Evolutionary conservation across 2,113 vertebrate genomes (phyloP), one percentile per base, ranked within the genome.

Genomic region (Aptenodytes forsteri): DNA sequence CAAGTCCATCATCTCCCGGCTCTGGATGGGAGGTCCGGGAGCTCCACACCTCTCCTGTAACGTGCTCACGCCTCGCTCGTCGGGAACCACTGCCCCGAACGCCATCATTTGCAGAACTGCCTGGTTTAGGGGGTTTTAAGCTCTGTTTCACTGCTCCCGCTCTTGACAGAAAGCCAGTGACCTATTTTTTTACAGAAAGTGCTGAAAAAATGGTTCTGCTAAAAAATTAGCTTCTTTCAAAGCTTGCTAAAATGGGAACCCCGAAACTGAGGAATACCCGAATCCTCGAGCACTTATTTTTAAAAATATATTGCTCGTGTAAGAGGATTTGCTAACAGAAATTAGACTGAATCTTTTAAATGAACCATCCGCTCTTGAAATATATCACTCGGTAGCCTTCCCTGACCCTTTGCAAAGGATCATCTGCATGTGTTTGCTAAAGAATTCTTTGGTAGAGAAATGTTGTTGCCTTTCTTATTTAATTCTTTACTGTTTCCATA

Each of bases 291-390:
- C 32, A 32, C 42, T 80, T 42, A 42, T 42, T 76, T 69, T 70
- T 0, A 40, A 92, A 94, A 90, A 32, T 70, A 13, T 4, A 22
- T 38, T 87, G 32, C 46, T 72, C 70, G 26, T 50, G 7, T 80
- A 83, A 85, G 72, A 89, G 72, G 30, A 46, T 96, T 92, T 85
- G 27, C 47, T 64, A 42, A 29, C 13, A 82, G 36, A 78, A 95
- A 46, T 85, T 38, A 73, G 47, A 36, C 46, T 32, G 58, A 83
- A 38, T 36, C 40, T 80, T 85, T 95, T 47, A 87, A 84, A 93
- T 44, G 18, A 90, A 62, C 40, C 14, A 66, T 61, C 36, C 1
- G 0, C 16, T 79, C 64, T 23, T 69, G 50, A 73, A 90, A 71
- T 40, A 3, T 11, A 30, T 64, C 75, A 15, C 38, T 55, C 27